Evolutionary conservation across 2,113 vertebrate genomes (phyloP), one percentile per base, ranked within the genome.

Genomic region (Argyrosomus japonicus): DNA sequence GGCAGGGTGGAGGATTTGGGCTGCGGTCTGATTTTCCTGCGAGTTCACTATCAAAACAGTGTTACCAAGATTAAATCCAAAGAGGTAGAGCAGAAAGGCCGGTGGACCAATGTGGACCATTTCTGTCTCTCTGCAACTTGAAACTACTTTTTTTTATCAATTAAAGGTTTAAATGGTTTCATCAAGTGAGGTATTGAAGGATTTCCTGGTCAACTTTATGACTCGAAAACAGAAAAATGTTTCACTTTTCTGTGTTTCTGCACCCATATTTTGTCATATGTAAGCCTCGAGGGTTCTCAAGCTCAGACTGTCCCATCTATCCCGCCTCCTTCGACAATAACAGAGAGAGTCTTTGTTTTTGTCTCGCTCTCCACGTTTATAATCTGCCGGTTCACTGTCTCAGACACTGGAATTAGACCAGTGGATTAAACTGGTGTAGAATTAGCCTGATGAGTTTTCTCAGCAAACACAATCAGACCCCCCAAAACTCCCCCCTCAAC

Each of bases 401-500:
- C 67, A 92, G 92, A 91, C 88, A n/a, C 40, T 69, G 85, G 90
- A 91, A 90, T 93, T 92, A 93, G 64, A 85, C 83, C 32, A 54
- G 86, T 90, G 92, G 93, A 91, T 93, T 94, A 92, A 91, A 91
- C 69, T 75, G 83, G 68, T 68, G 43, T 68, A 88, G 80, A 91
- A 92, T 93, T 93, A 94, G 87, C 88, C 82, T 86, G 87, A 91
- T 86, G 85, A 85, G 86, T 90, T 83, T 87, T 68, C 75, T 54
- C 36, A 72, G 75, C 6, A 23, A 67, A 73, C 72, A 71, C 51
- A 29, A 68, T 72, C 36, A 40, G 1, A 3, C n/a, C 63, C 56
- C 53, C 21, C 25, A 72, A 83, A 51, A 51, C 76, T 75, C 73
- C 68, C 36, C 84, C 89, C 84, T 74, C 87, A 85, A 77, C 72